Evolutionary conservation across 1,140 invertebrate species (phyloP).

Genomic region (Drosophila kurseongensis): DNA sequence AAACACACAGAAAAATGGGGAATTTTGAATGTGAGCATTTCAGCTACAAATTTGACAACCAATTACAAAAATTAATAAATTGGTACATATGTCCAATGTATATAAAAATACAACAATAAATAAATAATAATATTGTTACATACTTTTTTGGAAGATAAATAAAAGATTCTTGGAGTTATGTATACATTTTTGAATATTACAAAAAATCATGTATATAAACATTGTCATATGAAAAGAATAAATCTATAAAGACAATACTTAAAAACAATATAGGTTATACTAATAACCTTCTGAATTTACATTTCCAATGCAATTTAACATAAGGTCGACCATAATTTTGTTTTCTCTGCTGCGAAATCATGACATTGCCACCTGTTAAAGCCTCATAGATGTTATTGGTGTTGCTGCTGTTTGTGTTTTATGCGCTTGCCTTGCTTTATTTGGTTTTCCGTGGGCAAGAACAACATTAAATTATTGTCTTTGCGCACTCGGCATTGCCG

Average conservation of each 20-base stretch:
- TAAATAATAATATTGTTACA: too few relatives aligned
- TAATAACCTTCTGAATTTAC: background rate
- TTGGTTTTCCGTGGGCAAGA: slow-evolving; percentile 40
- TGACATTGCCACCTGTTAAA: slow-evolving; percentile 52
- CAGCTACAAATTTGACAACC: too few relatives aligned
- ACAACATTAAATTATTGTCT: slow-evolving; percentile 38
- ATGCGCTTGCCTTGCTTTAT: slow-evolving; percentile 38
- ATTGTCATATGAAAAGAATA: too few relatives aligned
- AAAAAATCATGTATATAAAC: too few relatives aligned
- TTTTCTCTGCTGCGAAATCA: slow-evolving; percentile 13
- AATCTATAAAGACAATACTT: background rate
- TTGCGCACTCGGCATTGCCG: slow-evolving; percentile 41
- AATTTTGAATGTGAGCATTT: too few relatives aligned
- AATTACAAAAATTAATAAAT: too few relatives aligned
- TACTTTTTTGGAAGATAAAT: too few relatives aligned
- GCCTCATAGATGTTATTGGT: slow-evolving; percentile 34
- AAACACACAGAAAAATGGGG: background rate
- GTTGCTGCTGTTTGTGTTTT: slow-evolving; percentile 30
- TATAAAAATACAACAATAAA: background rate
- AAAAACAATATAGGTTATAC: background rate
- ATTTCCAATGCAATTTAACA: too few relatives aligned
- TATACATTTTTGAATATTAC: too few relatives aligned
- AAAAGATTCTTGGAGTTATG: too few relatives aligned
- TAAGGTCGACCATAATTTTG: too few relatives aligned
- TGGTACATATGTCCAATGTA: too few relatives aligned